phyloP scores from a whole-genome alignment of 2,113 vertebrate species.

The Porphyrio hochstetteri region DNA sequence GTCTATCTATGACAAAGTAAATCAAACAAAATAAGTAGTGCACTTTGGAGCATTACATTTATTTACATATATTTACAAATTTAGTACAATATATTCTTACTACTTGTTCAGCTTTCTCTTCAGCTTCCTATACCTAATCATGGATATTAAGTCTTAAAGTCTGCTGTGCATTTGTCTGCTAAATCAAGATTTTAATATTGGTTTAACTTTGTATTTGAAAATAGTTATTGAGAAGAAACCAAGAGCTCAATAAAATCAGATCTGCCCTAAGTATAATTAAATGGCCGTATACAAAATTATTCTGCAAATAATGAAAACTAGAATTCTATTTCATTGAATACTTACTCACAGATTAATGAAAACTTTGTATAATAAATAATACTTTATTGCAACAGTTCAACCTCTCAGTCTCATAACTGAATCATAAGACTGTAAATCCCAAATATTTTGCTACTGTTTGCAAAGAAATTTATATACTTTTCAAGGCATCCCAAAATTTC shows the following conservation, averaged over 20 bases:
- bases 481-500: background rate
- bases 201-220: background rate
- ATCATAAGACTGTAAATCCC: background rate
- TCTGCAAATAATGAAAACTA: background rate
- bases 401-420: background rate
- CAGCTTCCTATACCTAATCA: background rate
- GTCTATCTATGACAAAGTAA: background rate
- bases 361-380: background rate
- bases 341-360: background rate
- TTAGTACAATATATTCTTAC: background rate
- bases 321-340: background rate
- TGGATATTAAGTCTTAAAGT: background rate
- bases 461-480: background rate
- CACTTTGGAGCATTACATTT: background rate
- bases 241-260: background rate
- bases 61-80: background rate
- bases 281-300: background rate
- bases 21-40: background rate
- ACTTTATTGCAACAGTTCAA: background rate
- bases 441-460: background rate
- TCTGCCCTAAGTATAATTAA: background rate
- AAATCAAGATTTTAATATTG: background rate
- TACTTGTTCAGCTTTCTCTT: background rate
- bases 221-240: background rate
- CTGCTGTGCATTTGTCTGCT: background rate